Percentiles rank a stretch among this genome's conserved stretches.
phyloP scores from a whole-genome alignment of 2,797 vertebrate species.

The Takifugu ocellatus region DNA sequence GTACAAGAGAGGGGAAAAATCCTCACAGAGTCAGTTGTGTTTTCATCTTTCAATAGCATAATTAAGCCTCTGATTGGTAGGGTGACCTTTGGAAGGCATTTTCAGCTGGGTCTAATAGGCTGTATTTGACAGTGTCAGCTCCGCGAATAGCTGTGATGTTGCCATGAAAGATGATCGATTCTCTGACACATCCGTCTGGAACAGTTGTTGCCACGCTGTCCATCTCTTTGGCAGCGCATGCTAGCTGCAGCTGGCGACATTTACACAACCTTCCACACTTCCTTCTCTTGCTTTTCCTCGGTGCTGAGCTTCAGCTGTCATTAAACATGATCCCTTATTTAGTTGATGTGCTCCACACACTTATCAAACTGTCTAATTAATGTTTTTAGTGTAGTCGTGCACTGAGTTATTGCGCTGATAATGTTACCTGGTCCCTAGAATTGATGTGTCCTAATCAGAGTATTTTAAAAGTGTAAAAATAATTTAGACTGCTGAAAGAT shows the following conservation, averaged over 20 bases:
- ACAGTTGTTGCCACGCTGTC: conserved; percentile 56
- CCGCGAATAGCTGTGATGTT: conserved; percentile 60
- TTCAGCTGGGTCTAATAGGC: conserved; percentile 37
- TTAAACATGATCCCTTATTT: neutral
- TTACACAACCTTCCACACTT: too few species aligned
- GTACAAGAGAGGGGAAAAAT: neutral
- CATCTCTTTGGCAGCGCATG: conserved; percentile 31
- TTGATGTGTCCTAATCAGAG: too few species aligned
- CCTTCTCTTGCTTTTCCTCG: too few species aligned
- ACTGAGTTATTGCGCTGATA: neutral
- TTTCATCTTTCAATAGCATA: conserved; percentile 19
- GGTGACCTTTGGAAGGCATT: conserved; percentile 45
- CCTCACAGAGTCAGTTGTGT: conserved; percentile 12
- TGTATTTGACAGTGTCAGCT: conserved; percentile 48
- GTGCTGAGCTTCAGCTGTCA: too few species aligned
- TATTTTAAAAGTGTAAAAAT: too few species aligned
- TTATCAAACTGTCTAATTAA: too few species aligned
- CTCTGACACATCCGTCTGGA: conserved; percentile 62
- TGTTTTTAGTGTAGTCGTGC: neutral
- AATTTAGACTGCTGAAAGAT: too few species aligned
- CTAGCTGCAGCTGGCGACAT: conserved; percentile 46
- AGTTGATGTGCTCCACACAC: neutral
- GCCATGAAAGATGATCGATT: conserved; percentile 64
- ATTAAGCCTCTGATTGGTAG: conserved; percentile 19
- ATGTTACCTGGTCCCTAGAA: neutral